Percentiles rank a stretch among this genome's conserved stretches.
Evolutionary conservation across 2,113 vertebrate species (phyloP).

Genomic region (Erinaceus europaeus): DNA sequence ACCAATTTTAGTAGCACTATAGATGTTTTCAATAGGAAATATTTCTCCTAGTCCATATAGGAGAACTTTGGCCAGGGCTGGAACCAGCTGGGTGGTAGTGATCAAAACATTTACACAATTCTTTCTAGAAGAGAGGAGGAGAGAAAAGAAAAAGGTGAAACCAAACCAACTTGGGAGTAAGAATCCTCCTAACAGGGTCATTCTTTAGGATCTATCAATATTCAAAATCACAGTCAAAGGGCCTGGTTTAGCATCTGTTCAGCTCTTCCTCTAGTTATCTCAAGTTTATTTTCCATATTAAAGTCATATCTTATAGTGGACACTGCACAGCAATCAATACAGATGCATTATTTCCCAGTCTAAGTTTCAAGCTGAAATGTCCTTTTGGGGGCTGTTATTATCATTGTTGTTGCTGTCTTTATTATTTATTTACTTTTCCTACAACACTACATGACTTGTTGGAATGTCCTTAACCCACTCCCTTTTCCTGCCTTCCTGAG

Average conservation of each 20-base stretch:
- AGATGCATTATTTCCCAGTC: background rate
- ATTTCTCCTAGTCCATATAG: constrained; percentile 95
- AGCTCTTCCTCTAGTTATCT: too few relatives aligned
- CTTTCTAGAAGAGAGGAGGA: constrained; percentile 84
- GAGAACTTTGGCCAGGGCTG: constrained; percentile 97
- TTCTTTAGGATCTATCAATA: background rate
- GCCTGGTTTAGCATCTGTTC: background rate
- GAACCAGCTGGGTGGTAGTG: constrained; percentile 97
- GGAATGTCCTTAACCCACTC: too few relatives aligned
- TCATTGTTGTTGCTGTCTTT: too few relatives aligned
- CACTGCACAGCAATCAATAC: background rate
- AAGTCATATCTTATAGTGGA: background rate
- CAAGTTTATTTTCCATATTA: too few relatives aligned
- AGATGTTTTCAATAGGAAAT: constrained; percentile 98
- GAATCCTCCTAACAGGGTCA: background rate
- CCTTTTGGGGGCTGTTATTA: too few relatives aligned
- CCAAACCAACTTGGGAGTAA: background rate
- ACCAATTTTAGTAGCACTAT: constrained; percentile 99
- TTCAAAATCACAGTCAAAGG: constrained; percentile 13
- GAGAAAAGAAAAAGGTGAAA: constrained; percentile 29
- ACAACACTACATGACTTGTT: too few relatives aligned
- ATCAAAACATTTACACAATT: constrained; percentile 97
- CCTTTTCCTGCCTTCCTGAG: background rate
- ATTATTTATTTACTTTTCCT: too few relatives aligned
- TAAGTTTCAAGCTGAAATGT: background rate